Conservation (phyloP, 2,888 invertebrate genomes). For the Priocnemis perturbator region DNA sequence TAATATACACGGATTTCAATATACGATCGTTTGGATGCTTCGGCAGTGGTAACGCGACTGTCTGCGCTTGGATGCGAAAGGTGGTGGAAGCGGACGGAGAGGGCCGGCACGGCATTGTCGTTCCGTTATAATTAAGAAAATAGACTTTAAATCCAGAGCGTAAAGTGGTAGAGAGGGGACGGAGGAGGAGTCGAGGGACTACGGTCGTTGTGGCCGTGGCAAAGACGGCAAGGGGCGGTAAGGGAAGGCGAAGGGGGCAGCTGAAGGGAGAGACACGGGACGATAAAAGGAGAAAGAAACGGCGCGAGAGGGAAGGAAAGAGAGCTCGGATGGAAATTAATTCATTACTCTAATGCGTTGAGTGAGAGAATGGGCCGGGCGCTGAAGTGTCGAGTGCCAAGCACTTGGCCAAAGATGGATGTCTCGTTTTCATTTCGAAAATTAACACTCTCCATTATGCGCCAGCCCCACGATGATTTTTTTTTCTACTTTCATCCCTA, state of each 20-base stretch:
- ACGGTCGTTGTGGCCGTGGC: conserved; percentile 11
- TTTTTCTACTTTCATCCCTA: conserved; percentile 18
- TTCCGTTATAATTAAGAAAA: conserved; percentile 73
- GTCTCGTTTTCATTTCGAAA: conserved; percentile 74
- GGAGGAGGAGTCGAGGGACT: conserved; percentile 20
- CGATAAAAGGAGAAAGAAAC: conserved; percentile 38
- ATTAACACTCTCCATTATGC: conserved; percentile 73
- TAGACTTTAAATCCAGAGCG: conserved; percentile 70
- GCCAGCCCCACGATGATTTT: conserved; percentile 33
- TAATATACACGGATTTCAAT: too few relatives aligned
- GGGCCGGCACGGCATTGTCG: conserved; percentile 59
- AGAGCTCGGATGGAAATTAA: conserved; percentile 72
- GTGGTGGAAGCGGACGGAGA: not conserved
- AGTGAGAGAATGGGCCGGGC: conserved; percentile 68
- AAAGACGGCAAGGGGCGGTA: conserved; percentile 13
- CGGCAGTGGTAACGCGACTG: not conserved
- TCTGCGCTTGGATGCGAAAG: not conserved
- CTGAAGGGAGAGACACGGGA: conserved; percentile 14
- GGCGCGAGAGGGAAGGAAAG: conserved; percentile 30
- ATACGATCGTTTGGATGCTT: too few relatives aligned
- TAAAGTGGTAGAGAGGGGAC: conserved; percentile 27
- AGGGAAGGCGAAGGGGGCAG: conserved; percentile 26
- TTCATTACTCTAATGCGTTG: conserved; percentile 75
- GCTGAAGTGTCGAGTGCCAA: conserved; percentile 69
- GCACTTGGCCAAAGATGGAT: conserved; percentile 71